Percentiles rank a stretch among this genome's conserved stretches.
Evolutionary conservation across 1,140 invertebrate species (phyloP).

Genomic region (Artemia franciscana): DNA sequence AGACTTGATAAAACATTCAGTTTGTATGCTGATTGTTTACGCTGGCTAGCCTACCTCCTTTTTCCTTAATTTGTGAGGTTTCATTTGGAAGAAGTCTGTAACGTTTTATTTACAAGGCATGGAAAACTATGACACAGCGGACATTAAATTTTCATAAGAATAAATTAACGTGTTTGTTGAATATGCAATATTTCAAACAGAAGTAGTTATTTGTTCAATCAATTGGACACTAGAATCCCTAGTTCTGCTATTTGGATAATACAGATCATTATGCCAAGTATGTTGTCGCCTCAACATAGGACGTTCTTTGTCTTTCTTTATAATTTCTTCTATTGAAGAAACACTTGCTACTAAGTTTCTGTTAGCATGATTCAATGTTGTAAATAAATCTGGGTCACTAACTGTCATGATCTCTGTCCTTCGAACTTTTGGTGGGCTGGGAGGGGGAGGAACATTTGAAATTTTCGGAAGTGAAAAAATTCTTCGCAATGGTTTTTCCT

Average conservation of each 20-base stretch:
- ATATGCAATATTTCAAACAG: too few species aligned
- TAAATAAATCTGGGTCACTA: background rate
- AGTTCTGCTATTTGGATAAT: background rate
- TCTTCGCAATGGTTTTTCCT: background rate
- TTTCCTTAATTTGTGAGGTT: too few species aligned
- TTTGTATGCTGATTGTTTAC: too few species aligned
- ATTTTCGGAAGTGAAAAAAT: background rate
- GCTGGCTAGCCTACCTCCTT: too few species aligned
- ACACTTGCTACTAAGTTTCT: background rate
- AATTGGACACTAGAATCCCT: constrained; percentile 20
- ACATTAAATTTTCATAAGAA: too few species aligned
- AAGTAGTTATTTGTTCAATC: constrained; percentile 31
- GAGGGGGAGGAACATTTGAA: background rate
- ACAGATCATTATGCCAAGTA: constrained; percentile 10
- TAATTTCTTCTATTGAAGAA: background rate
- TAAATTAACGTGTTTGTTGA: too few species aligned
- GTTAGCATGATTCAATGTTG: background rate
- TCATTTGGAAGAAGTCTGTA: too few species aligned
- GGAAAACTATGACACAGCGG: too few species aligned
- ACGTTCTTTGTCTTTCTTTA: background rate
- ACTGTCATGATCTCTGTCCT: background rate
- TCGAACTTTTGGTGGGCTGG: background rate
- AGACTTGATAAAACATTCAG: too few species aligned
- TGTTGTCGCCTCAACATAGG: constrained; percentile 5
- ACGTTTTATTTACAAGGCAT: too few species aligned